These are phyloP conservation scores for Trididemnum miniatum DNA, from an alignment of 23 tunicate genomes.

Conservation along the genomic window DNA sequence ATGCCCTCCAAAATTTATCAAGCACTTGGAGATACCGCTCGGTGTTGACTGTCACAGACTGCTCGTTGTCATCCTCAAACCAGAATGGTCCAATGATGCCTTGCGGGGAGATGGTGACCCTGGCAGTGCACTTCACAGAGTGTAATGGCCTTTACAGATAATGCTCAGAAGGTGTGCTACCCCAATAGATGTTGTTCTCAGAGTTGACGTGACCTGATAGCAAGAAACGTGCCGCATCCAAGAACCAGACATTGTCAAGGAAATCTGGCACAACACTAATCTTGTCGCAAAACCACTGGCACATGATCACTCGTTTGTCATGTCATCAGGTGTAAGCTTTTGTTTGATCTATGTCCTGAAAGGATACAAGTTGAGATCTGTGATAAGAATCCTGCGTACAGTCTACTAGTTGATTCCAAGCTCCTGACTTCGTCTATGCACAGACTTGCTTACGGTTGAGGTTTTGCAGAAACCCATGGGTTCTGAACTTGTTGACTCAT, in stretches of 20 bases:
- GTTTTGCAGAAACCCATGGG: too few species aligned
- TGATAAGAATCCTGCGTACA: not conserved
- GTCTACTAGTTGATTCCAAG: too few species aligned
- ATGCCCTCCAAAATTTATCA: constrained; percentile 36
- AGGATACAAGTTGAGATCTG: not conserved
- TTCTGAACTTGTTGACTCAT: too few species aligned
- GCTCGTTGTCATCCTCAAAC: too few species aligned
- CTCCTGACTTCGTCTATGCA: too few species aligned
- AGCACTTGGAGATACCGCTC: constrained; percentile 34
- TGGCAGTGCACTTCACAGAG: too few species aligned
- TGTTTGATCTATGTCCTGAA: not conserved
- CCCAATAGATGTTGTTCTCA: constrained; percentile 14
- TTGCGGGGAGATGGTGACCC: not conserved
- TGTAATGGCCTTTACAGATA: not conserved
- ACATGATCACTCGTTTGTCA: not conserved
- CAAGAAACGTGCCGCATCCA: not conserved
- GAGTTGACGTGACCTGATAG: constrained; percentile 18
- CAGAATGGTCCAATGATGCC: constrained; percentile 28
- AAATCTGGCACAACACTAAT: not conserved
- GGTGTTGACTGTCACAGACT: too few species aligned
- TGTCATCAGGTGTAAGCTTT: too few species aligned
- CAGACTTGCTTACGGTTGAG: too few species aligned
- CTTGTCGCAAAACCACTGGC: not conserved
- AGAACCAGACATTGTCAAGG: too few species aligned
- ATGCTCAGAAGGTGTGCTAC: constrained; percentile 21